These are phyloP conservation scores for Montipora efflorescens DNA, from an alignment of 64 coral and sea anemone species.

Conservation along the genomic window DNA sequence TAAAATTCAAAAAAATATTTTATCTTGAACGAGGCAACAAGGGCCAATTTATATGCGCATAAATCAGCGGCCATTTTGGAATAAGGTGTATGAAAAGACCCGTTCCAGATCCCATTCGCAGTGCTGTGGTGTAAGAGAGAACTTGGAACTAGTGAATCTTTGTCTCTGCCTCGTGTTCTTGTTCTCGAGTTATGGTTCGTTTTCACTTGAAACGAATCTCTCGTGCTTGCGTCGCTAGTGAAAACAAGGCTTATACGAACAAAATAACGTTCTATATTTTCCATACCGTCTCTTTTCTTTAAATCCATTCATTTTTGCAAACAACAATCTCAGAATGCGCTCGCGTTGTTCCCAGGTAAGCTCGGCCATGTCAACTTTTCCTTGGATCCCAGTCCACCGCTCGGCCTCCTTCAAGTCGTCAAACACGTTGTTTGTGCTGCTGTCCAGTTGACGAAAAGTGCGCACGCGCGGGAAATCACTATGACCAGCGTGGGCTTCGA, in stretches of 20 bases:
- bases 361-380: slow-evolving; percentile 91
- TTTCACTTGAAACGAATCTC: too few species aligned
- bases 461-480: slow-evolving; percentile 87
- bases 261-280: not conserved
- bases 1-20: too few species aligned
- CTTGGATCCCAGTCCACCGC: slow-evolving; percentile 94
- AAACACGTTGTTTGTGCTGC: slow-evolving; percentile 98
- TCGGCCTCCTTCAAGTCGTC: slow-evolving; percentile 95
- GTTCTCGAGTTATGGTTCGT: too few species aligned
- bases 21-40: too few species aligned
- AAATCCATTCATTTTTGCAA: slow-evolving; percentile 97
- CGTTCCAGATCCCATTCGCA: too few species aligned
- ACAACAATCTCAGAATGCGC: slow-evolving; percentile 87
- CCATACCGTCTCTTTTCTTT: slow-evolving; percentile 82
- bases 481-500: slow-evolving; percentile 85
- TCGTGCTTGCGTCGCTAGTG: too few species aligned
- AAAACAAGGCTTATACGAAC: not conserved
- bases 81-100: too few species aligned
- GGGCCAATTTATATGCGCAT: too few species aligned
- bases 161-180: too few species aligned
- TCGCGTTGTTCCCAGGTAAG: slow-evolving; percentile 99
- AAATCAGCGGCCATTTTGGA: too few species aligned
- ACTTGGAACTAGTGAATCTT: too few species aligned
- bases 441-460: slow-evolving; percentile 88
- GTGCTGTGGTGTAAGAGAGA: too few species aligned